These are phyloP conservation scores for Nannoperca obscura DNA, from an alignment of 2,797 vertebrate genomes.

Conservation along the genomic window DNA sequence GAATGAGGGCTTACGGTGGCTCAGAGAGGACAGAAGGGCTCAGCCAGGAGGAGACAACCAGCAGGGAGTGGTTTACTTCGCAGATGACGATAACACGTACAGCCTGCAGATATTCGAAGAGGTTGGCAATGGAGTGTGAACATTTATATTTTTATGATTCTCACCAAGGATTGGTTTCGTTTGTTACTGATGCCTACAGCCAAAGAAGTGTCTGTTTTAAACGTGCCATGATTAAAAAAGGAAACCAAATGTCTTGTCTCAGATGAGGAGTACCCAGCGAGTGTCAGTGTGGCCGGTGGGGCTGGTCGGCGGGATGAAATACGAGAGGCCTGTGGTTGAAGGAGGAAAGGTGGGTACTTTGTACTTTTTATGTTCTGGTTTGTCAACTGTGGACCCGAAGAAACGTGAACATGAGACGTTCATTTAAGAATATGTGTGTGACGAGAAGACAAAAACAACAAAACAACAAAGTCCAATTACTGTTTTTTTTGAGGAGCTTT, in stretches of 20 bases:
- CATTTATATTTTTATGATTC: not conserved
- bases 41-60: conserved; percentile 73
- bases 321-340: conserved; percentile 91
- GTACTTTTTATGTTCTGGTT: not conserved
- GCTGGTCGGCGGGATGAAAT: conserved; percentile 93
- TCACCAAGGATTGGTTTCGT: not conserved
- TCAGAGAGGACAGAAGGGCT: conserved; percentile 80
- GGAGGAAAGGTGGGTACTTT: conserved; percentile 84
- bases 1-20: conserved; percentile 88
- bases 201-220: not conserved
- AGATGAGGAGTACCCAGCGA: conserved; percentile 92
- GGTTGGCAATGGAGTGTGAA: conserved; percentile 78
- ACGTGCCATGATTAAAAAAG: not conserved
- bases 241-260: conserved; percentile 23
- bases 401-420: rapidly evolving
- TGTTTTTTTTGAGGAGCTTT: not conserved
- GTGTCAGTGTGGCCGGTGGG: conserved; percentile 95
- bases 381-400: not conserved
- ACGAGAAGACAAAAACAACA: not conserved
- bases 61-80: conserved; percentile 94
- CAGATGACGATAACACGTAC: conserved; percentile 98
- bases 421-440: not conserved
- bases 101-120: conserved; percentile 97
- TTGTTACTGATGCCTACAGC: not conserved
- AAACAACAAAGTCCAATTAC: not conserved